phyloP scores from a whole-genome alignment of 2,888 invertebrate genomes.

The Resseliella maxima region DNA sequence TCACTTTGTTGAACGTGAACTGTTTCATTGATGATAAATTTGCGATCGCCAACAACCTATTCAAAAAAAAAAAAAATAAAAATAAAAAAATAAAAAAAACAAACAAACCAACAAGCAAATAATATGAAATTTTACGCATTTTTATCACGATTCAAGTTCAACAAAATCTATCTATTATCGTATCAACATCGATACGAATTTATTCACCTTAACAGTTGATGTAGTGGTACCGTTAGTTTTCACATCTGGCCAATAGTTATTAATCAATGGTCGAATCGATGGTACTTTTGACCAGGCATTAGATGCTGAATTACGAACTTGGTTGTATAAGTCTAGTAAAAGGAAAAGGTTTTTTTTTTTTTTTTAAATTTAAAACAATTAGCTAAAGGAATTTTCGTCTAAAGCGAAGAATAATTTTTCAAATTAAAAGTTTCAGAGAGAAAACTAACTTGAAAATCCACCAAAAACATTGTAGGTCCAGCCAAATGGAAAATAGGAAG shows the following conservation, averaged over 20 bases:
- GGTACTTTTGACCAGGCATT: constrained; percentile 7
- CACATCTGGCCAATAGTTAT: constrained; percentile 15
- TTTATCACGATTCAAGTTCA: constrained; percentile 5
- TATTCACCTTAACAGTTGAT: constrained; percentile 45
- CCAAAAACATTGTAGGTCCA: constrained; percentile 41
- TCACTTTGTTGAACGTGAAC: constrained; percentile 49
- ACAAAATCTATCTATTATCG: too few relatives aligned
- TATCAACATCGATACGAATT: not conserved
- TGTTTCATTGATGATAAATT: constrained; percentile 53
- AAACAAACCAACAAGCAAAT: too few relatives aligned
- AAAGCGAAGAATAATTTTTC: not conserved
- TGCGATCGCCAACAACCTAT: constrained; percentile 46
- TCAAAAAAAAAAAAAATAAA: not conserved
- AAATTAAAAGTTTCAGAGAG: too few relatives aligned
- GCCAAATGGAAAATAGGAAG: not conserved
- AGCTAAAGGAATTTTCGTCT: not conserved
- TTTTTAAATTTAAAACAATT: too few relatives aligned
- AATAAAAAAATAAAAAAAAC: too few relatives aligned
- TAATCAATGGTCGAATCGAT: not conserved
- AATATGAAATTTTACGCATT: too few relatives aligned
- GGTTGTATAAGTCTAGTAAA: not conserved
- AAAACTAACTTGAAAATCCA: constrained; percentile 19
- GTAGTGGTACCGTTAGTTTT: constrained; percentile 44
- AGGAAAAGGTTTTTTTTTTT: not conserved
- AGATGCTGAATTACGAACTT: not conserved